Evolutionary conservation across 2,113 vertebrate genomes (phyloP).

Genomic region (Toxotes chatareus): DNA sequence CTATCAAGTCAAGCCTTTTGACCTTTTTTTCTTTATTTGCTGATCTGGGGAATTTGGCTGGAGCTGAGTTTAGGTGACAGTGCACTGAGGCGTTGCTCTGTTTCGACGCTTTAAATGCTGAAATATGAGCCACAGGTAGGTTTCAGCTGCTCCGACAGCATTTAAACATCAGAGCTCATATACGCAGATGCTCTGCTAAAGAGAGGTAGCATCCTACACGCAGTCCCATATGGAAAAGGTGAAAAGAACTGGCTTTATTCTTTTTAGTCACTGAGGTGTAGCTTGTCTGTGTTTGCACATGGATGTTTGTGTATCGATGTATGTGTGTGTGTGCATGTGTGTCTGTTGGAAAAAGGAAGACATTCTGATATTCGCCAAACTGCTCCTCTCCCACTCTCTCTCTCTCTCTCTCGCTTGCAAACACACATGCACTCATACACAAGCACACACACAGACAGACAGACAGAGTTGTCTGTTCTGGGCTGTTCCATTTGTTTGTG

Average conservation of each 20-base stretch:
- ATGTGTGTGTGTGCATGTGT: not conserved
- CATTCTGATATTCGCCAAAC: slow-evolving; percentile 27
- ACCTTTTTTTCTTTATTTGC: slow-evolving; percentile 15
- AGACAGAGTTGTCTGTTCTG: slow-evolving; percentile 57
- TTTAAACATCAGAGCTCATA: slow-evolving; percentile 26
- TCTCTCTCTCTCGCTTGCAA: not conserved
- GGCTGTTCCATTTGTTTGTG: slow-evolving; percentile 74
- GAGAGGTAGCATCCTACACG: not conserved
- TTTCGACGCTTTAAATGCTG: not conserved
- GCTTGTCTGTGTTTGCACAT: not conserved
- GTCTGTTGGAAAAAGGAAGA: slow-evolving; percentile 37
- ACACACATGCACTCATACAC: not conserved
- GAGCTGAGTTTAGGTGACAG: not conserved
- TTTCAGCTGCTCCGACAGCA: slow-evolving; percentile 5
- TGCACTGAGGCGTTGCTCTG: not conserved
- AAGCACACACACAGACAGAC: slow-evolving; percentile 13
- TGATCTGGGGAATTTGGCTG: not conserved
- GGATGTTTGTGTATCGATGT: not conserved
- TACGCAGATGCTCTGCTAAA: not conserved
- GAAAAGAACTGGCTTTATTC: slow-evolving; percentile 29
- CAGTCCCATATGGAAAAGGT: slow-evolving; percentile 18
- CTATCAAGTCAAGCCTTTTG: not conserved
- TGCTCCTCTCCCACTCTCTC: not conserved
- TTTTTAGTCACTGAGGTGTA: slow-evolving; percentile 16
- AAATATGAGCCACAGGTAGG: not conserved